Evolutionary conservation across 2,888 invertebrate species (phyloP), one percentile per base, ranked within the genome.

Genomic region (Caenorhabditis afra): DNA sequence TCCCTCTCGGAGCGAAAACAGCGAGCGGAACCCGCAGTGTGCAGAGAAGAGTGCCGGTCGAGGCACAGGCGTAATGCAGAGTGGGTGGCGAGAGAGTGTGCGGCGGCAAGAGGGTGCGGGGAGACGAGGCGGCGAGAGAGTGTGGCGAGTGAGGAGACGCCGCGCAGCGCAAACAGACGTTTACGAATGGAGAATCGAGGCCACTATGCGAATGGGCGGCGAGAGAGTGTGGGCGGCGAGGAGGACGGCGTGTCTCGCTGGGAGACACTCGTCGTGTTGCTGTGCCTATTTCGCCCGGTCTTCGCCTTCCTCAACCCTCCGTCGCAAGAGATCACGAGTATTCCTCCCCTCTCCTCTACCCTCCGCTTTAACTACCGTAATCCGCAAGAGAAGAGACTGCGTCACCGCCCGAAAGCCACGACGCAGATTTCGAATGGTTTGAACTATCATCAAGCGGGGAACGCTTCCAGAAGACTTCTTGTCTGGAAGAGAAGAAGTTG

Each of bases 151-250:
- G 37, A 55, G 22, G 52, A 23, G 14, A n/a, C 20, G 16, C 61
- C 35, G 12, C 39, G 4, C 50, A 22, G 41, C 58, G 65, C 59
- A 74, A 74, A 74, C 65, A 74, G 57, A 59, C 68, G 59, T 50
- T 35, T 41, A 49, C 44, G 44, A 50, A 52, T 18, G 50, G 73
- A 74, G 73, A 65, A 74, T 65, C 65, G 73, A 74, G 73, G 73
- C 65, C 73, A 74, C 50, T 45, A 65, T 50, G 58, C 50, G 50
- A 50, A 35, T 22, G 14, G 45, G 11, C 2, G 49, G 11, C 23
- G 16, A 65, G 41, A 59, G 16, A 59, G 58, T 29, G 45, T 14
- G 4, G 7, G 20, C 12, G 45, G 14, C 4, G 29, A 8, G 20
- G 65, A 65, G 65, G 58, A 41, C 41, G 50, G 16, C 12, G 16